These are phyloP conservation scores for Dufourea novaeangliae DNA, from an alignment of 1,140 invertebrate species.

Conservation along the genomic window DNA sequence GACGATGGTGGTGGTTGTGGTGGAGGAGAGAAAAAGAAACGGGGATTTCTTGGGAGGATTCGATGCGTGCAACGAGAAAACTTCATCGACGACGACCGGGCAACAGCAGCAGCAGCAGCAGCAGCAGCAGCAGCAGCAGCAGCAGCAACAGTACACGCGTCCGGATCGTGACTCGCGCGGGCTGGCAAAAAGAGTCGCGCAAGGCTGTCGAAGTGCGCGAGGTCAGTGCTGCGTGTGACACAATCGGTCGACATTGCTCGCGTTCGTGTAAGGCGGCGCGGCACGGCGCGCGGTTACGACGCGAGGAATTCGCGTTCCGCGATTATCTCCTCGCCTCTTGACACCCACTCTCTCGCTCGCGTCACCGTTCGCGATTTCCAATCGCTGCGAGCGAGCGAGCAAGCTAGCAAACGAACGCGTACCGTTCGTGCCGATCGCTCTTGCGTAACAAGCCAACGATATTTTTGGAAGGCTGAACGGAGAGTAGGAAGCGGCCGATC, in stretches of 20 bases:
- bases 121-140: too few species aligned
- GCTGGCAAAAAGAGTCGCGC: slow-evolving; percentile 22
- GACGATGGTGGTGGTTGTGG: too few species aligned
- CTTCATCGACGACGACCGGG: too few species aligned
- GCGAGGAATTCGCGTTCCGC: slow-evolving; percentile 27
- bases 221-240: slow-evolving; percentile 56
- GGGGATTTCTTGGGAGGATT: neutral
- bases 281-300: slow-evolving; percentile 7
- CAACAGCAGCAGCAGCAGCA: too few species aligned
- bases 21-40: neutral
- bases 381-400: neutral
- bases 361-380: neutral
- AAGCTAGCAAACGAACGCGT: too few species aligned
- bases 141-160: too few species aligned
- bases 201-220: slow-evolving; percentile 46
- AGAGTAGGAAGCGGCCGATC: neutral
- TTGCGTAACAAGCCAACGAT: neutral
- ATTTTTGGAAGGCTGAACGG: neutral
- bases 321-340: slow-evolving; percentile 8
- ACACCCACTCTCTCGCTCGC: neutral
- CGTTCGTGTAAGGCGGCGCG: slow-evolving; percentile 22
- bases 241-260: slow-evolving; percentile 49
- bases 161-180: slow-evolving; percentile 19
- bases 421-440: neutral
- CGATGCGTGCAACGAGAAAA: slow-evolving; percentile 8